These are phyloP conservation scores for Melanerpes aurifrons DNA, from an alignment of 2,113 vertebrate genomes.

Conservation along the genomic window DNA sequence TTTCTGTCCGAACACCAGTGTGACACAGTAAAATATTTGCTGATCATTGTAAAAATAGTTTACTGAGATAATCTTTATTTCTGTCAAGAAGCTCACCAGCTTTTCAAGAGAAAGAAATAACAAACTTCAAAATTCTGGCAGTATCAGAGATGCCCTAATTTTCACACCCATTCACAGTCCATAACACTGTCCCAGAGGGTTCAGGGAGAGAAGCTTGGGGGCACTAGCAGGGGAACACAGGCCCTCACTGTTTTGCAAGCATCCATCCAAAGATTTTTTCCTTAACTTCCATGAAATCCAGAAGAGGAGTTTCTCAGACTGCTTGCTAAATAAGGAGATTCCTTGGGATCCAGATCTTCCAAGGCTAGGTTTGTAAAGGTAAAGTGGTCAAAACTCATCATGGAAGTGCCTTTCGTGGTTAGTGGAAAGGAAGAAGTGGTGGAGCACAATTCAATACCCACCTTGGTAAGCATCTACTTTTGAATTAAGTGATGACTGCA, in stretches of 20 bases:
- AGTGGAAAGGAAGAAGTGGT: background rate
- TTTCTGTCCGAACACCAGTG: background rate
- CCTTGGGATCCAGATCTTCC: background rate
- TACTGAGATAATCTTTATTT: background rate
- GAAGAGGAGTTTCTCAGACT: background rate
- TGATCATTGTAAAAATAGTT: background rate
- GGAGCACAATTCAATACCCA: background rate
- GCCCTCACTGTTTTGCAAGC: background rate
- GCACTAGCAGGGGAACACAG: background rate
- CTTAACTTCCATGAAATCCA: background rate
- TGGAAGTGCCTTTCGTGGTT: background rate
- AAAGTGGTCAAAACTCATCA: background rate
- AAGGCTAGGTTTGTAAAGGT: background rate
- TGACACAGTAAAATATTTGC: background rate
- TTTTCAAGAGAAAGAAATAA: background rate
- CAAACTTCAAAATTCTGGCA: background rate
- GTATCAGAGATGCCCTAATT: background rate
- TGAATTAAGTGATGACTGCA: background rate
- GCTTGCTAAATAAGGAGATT: background rate
- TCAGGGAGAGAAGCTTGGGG: background rate
- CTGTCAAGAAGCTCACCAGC: background rate
- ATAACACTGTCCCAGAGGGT: background rate
- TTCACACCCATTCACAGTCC: background rate
- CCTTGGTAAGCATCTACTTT: background rate
- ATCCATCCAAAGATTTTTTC: background rate